These are phyloP conservation scores for Antheraea pernyi DNA, from an alignment of 1,140 invertebrate species.

Conservation along the genomic window DNA sequence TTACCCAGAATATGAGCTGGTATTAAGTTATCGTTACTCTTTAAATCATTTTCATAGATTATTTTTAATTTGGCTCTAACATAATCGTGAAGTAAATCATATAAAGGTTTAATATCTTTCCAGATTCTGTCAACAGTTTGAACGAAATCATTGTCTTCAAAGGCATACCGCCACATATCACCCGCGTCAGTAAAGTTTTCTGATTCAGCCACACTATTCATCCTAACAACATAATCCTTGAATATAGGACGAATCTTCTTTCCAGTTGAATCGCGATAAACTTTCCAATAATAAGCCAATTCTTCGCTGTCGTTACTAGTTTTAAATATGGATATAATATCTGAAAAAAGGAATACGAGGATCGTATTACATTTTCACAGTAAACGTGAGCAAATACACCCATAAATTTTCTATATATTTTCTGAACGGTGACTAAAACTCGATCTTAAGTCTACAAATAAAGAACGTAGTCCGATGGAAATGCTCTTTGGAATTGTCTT, in stretches of 20 bases:
- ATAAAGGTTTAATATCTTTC: slow-evolving; percentile 88
- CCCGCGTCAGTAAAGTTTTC: slow-evolving; percentile 81
- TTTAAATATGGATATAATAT: slow-evolving; percentile 64
- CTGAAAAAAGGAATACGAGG: slow-evolving; percentile 38
- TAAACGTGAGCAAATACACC: too few species aligned
- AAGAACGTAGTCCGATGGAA: too few species aligned
- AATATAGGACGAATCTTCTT: slow-evolving; percentile 81
- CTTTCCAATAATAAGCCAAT: slow-evolving; percentile 81
- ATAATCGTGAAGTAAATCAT: slow-evolving; percentile 89
- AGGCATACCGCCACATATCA: slow-evolving; percentile 82
- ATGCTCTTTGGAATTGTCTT: too few species aligned
- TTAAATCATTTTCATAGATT: slow-evolving; percentile 81
- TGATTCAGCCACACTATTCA: slow-evolving; percentile 81
- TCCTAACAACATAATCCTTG: slow-evolving; percentile 80
- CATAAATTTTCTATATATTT: too few species aligned
- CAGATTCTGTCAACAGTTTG: slow-evolving; percentile 82
- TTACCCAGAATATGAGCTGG: slow-evolving; percentile 90
- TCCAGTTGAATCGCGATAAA: slow-evolving; percentile 81
- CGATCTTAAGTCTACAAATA: too few species aligned
- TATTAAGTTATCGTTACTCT: slow-evolving; percentile 83
- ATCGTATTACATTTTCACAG: slow-evolving; percentile 9
- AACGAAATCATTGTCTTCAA: slow-evolving; percentile 78
- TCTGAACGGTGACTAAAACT: too few species aligned
- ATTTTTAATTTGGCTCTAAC: slow-evolving; percentile 83
- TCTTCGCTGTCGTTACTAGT: slow-evolving; percentile 75